phyloP scores from a whole-genome alignment of 2,113 vertebrate genomes.

The Setophaga coronata region DNA sequence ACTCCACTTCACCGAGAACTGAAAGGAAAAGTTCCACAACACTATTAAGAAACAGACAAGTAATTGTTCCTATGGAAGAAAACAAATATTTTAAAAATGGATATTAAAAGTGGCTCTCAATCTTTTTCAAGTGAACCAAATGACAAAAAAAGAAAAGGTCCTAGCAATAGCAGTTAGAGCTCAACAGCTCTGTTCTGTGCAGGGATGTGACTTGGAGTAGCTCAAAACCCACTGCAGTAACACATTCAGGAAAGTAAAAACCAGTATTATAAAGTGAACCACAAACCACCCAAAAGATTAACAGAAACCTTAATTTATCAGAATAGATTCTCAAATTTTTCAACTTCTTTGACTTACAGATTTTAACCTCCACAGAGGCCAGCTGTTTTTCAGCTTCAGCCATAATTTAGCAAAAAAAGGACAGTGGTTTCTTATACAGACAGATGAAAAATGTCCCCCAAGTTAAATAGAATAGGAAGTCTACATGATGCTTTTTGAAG shows the following conservation, averaged over 20 bases:
- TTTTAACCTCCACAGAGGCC: not conserved
- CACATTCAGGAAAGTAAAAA: not conserved
- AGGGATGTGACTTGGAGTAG: not conserved
- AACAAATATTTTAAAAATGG: not conserved
- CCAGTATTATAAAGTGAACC: not conserved
- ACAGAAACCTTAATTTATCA: not conserved
- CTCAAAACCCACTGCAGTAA: not conserved
- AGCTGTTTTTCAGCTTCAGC: not conserved
- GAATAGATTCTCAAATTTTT: not conserved
- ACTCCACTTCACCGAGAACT: constrained; percentile 84
- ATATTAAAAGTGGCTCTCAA: not conserved
- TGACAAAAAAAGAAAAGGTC: not conserved
- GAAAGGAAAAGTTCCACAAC: constrained; percentile 18
- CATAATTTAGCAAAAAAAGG: not conserved
- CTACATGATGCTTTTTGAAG: constrained; percentile 59
- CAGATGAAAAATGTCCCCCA: constrained; percentile 16
- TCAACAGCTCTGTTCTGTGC: not conserved
- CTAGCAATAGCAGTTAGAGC: not conserved
- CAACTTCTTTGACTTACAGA: not conserved
- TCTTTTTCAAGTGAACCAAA: not conserved
- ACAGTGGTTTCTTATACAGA: not conserved
- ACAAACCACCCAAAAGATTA: not conserved
- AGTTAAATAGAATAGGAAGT: constrained; percentile 39
- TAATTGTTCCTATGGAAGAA: not conserved
- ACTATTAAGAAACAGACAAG: not conserved